Percentiles rank a stretch among this genome's conserved stretches.
Conservation (phyloP, 1,140 invertebrate species). For the Bursaphelenchus mucronatus region DNA sequence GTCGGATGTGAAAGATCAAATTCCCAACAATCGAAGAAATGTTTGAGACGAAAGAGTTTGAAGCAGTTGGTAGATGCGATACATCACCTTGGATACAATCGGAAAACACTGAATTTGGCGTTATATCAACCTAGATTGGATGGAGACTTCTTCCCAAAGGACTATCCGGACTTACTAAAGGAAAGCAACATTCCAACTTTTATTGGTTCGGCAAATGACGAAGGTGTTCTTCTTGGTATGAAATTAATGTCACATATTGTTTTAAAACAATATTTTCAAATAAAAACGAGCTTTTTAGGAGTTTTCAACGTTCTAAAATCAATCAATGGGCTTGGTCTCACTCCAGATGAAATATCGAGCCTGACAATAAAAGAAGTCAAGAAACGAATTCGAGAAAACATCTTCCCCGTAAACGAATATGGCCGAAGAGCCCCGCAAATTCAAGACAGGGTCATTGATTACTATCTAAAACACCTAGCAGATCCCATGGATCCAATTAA, state of each 20-base stretch:
- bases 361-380: too few species aligned
- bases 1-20: constrained; percentile 1
- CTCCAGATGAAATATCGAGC: too few species aligned
- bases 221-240: constrained; percentile 16
- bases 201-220: constrained; percentile 15
- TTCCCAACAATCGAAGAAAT: background rate
- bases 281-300: background rate
- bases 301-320: background rate
- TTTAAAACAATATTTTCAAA: background rate
- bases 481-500: too few species aligned
- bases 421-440: too few species aligned
- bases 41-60: constrained; percentile 8
- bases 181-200: constrained; percentile 9
- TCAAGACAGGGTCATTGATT: too few species aligned
- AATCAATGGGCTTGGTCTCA: too few species aligned
- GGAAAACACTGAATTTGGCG: constrained; percentile 5
- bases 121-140: constrained; percentile 21
- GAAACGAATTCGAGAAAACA: too few species aligned
- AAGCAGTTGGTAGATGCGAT: constrained; percentile 1
- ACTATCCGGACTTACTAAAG: constrained; percentile 14
- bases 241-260: background rate
- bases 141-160: constrained; percentile 27
- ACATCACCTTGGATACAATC: background rate
- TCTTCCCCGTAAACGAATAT: too few species aligned
- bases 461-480: too few species aligned